A percentile compares a stretch with the other conserved stretches of the same genome.
Evolutionary conservation across 2,888 invertebrate genomes (phyloP).

Genomic region (Megaustenia siamemsis): DNA sequence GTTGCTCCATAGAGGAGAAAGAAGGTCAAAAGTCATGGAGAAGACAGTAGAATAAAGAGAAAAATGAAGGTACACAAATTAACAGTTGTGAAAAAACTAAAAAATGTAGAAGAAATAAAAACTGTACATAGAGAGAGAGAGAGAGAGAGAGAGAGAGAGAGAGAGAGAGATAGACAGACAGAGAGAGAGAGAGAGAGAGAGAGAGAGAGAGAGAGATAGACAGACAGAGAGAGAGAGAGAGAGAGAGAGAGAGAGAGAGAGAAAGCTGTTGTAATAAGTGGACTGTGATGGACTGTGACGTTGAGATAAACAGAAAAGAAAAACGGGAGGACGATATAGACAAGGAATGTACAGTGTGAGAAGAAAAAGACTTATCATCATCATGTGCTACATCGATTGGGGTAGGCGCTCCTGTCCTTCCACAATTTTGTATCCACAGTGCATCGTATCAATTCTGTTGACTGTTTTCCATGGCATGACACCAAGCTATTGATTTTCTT

Average conservation of each 20-base stretch:
- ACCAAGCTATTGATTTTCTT: no score
- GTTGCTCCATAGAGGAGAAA: background rate
- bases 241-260: background rate
- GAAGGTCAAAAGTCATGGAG: background rate
- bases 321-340: background rate
- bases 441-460: no score
- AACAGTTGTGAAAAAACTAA: background rate
- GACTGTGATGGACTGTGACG: background rate
- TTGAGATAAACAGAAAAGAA: conserved; percentile 7
- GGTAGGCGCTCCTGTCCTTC: no score
- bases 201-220: conserved; percentile 32
- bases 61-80: background rate
- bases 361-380: background rate
- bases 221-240: conserved; percentile 3
- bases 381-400: no score
- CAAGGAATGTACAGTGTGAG: background rate
- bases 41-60: background rate
- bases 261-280: no score
- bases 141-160: background rate
- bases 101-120: background rate
- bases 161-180: background rate
- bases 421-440: no score
- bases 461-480: no score
- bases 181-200: conserved; percentile 22
- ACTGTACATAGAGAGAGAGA: background rate